These are phyloP conservation scores for Ethmia dodecea DNA, from an alignment of 2,888 invertebrate genomes.

Conservation along the genomic window DNA sequence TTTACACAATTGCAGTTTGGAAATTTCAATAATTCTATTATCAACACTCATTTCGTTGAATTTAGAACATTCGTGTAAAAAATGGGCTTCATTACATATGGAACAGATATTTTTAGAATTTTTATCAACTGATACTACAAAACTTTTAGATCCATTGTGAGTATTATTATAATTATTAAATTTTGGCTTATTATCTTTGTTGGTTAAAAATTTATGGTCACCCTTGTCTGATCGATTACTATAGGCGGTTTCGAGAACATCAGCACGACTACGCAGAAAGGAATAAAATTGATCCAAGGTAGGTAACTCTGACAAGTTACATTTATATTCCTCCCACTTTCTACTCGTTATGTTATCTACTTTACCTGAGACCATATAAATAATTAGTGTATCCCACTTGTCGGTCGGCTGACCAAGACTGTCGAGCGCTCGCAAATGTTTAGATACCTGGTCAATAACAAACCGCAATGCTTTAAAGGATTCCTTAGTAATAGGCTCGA, in stretches of 20 bases:
- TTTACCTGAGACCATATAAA: slow-evolving; percentile 15
- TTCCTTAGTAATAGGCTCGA: slow-evolving; percentile 7
- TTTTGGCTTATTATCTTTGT: neutral
- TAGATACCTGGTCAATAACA: slow-evolving; percentile 14
- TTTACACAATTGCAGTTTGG: neutral
- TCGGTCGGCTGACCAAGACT: slow-evolving; percentile 18
- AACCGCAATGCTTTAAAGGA: slow-evolving; percentile 4
- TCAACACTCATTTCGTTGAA: neutral
- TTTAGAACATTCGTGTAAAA: neutral
- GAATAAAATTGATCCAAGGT: slow-evolving; percentile 9
- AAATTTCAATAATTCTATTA: neutral
- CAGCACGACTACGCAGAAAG: slow-evolving; percentile 13
- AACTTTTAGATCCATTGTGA: neutral
- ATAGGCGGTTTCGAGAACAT: slow-evolving; percentile 12
- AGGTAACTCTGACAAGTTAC: slow-evolving; percentile 3
- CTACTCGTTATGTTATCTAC: slow-evolving; percentile 15
- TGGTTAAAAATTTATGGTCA: slow-evolving; percentile 12
- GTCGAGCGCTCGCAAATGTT: slow-evolving; percentile 25
- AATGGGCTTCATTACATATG: neutral
- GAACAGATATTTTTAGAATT: neutral
- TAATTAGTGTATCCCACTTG: slow-evolving; percentile 20
- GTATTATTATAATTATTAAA: slow-evolving; percentile 5
- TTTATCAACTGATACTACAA: neutral
- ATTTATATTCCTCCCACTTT: slow-evolving; percentile 20
- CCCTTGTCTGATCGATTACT: too few species aligned